Conservation (phyloP, 2,113 vertebrate species). For the Hiodon alosoides region DNA sequence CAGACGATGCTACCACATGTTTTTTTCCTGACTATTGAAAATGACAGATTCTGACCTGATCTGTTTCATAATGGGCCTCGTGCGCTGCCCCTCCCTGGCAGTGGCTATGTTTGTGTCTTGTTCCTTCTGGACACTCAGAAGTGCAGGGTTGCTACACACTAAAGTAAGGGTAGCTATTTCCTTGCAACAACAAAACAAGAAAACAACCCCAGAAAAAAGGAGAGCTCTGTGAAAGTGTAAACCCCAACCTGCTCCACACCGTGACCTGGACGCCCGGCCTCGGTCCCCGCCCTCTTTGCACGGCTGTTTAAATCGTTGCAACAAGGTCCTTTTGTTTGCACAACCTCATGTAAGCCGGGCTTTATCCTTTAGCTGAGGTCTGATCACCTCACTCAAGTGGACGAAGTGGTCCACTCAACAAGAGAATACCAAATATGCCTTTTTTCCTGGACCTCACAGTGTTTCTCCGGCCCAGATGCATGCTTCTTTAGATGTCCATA, state of each 20-base stretch:
- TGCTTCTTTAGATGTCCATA: background rate
- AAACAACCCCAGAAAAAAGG: too few relatives aligned
- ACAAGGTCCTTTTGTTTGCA: constrained; percentile 22
- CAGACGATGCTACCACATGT: too few relatives aligned
- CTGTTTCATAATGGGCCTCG: background rate
- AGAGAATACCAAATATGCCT: constrained; percentile 9
- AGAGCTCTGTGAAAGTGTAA: background rate
- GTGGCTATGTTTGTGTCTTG: background rate
- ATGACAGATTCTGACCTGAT: background rate
- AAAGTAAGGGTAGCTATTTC: too few relatives aligned
- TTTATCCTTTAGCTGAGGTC: constrained; percentile 8
- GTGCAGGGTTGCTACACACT: too few relatives aligned
- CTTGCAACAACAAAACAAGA: too few relatives aligned
- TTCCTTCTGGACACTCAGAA: background rate
- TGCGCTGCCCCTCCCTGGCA: background rate
- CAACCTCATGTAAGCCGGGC: constrained; percentile 2
- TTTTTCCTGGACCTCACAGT: background rate
- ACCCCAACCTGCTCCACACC: background rate
- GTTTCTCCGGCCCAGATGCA: background rate
- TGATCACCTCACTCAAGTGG: background rate
- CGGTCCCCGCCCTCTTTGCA: background rate
- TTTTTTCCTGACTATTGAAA: background rate
- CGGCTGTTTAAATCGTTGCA: constrained; percentile 9
- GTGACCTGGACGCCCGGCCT: background rate
- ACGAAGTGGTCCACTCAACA: background rate